These are phyloP conservation scores for Takifugu flavidus DNA, from an alignment of 2,113 vertebrate species.

Conservation along the genomic window DNA sequence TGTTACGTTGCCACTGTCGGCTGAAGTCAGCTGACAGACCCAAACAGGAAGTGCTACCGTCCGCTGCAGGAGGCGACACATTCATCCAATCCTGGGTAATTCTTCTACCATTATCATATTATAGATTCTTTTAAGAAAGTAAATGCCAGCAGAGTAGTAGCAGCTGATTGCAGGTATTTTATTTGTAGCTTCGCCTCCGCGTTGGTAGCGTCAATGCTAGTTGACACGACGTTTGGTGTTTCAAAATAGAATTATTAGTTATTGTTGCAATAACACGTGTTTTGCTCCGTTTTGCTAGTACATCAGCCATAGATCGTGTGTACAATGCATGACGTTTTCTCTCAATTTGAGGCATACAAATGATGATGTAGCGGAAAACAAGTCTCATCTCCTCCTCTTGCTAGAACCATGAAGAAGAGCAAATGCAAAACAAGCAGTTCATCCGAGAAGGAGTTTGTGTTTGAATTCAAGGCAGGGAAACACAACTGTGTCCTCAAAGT, in stretches of 20 bases:
- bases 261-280: no score
- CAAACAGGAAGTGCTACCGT: slow-evolving; percentile 4
- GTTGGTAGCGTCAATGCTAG: not conserved
- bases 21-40: slow-evolving; percentile 45
- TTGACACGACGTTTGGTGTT: not conserved
- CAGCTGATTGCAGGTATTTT: not conserved
- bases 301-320: no score
- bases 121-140: not conserved
- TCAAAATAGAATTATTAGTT: no score
- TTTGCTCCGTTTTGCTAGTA: no score
- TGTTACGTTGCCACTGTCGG: not conserved
- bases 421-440: slow-evolving; percentile 72
- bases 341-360: no score
- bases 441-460: slow-evolving; percentile 86
- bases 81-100: slow-evolving; percentile 33
- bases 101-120: not conserved
- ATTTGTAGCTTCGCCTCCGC: not conserved
- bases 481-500: slow-evolving; percentile 82
- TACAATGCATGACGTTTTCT: no score
- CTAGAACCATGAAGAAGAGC: slow-evolving; percentile 80
- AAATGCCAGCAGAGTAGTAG: not conserved
- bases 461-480: slow-evolving; percentile 82
- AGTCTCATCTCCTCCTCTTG: no score
- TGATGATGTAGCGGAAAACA: no score
- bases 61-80: slow-evolving; percentile 14